Base-by-base conservation (phyloP, 2,113 vertebrate species). In the Furnarius figulus region DNA sequence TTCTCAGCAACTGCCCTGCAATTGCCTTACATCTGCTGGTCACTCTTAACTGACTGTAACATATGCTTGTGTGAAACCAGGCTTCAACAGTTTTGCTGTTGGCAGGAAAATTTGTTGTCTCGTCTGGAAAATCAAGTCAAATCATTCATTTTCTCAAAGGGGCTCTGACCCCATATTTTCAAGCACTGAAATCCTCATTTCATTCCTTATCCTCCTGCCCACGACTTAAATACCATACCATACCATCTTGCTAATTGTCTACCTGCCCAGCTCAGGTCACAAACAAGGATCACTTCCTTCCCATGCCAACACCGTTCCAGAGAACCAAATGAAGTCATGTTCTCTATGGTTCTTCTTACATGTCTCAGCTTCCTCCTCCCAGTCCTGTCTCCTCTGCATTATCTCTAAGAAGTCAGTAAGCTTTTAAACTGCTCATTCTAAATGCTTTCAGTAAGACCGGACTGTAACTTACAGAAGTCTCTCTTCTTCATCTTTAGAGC, bases 401-500 rank as follows among this genome's bases (percentile, higher is more conserved):
- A 30, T 8, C 53, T 40, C 52, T 11, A 40, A 15, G 19, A 62
- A 75, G 39, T 20, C 52, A 52, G 13, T 16, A 23, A 72, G n/a
- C 49, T 58, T 79, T 73, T 73, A 44, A 61, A 42, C 52, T 24
- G 37, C 8, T 39, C 35, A 30, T 65, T 65, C 53, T 30, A 58
- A 88, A 83, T 7, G 4, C 22, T 63, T 71, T 42, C 40, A 65
- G 47, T n/a, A 30, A 49, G 21, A 68, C 5, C 86, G 44, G 23
- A 42, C 6, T 68, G 1, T 5, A 49, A 98, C 99, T 98, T 96
- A 99, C 99, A 99, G 75, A 87, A 98, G 96, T 55, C 98, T 98
- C 40, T 98, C 98, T 37, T 98, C 98, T 52, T 99, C 98, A 65
- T 98, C 98, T 59, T 97, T 98, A 20, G 97, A 95, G 53, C 85